Percentiles rank a stretch among this genome's conserved stretches.
Conservation (phyloP, 1,140 invertebrate species). For the Marisa cornuarietis region DNA sequence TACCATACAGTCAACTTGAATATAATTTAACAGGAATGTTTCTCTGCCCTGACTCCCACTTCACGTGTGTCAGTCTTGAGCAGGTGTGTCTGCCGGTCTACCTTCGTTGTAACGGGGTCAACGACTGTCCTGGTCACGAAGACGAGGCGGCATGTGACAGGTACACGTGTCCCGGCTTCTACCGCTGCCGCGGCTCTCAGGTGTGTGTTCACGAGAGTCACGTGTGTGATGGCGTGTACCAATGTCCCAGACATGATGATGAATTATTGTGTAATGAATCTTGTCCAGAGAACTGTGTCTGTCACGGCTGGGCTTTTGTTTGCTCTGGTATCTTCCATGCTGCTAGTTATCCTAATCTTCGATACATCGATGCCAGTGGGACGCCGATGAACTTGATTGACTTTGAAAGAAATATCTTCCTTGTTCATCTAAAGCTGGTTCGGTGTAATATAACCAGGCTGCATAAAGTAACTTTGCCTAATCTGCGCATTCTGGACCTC, state of each 20-base stretch:
- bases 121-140: constrained; percentile 6
- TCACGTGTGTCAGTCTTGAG: neutral
- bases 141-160: neutral
- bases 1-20: neutral
- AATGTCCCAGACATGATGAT: constrained; percentile 19
- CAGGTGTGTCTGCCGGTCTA: constrained; percentile 1
- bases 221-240: neutral
- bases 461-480: neutral
- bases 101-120: neutral
- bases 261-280: constrained; percentile 8
- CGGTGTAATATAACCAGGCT: neutral
- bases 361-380: neutral
- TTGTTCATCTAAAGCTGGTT: neutral
- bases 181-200: constrained; percentile 7
- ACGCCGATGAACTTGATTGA: neutral
- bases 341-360: neutral
- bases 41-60: constrained; percentile 1
- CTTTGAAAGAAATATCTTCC: neutral
- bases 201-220: constrained; percentile 6
- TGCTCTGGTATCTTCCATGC: neutral
- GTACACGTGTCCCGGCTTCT: constrained; percentile 11
- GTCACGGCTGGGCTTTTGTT: neutral
- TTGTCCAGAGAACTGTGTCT: constrained; percentile 58
- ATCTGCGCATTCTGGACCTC: neutral
- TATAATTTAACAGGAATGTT: neutral